Evolutionary conservation across 1,140 invertebrate species (phyloP).

Genomic region (Psix sp.): DNA sequence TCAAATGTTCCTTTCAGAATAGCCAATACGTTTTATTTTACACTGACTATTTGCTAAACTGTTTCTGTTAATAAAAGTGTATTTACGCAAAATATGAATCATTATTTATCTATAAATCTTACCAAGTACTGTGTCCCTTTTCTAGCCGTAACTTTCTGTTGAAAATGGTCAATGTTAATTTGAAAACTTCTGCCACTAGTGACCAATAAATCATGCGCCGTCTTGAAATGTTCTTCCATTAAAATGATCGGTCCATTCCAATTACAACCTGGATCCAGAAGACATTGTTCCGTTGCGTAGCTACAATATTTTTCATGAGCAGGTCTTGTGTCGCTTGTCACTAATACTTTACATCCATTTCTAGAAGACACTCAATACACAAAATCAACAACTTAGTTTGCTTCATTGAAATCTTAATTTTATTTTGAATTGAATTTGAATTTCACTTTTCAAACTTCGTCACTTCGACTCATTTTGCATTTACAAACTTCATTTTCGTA

Average conservation of each 20-base stretch:
- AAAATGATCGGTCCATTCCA: conserved; percentile 46
- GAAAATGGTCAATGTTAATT: conserved; percentile 50
- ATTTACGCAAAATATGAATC: no score
- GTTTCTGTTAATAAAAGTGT: no score
- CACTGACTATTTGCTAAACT: no score
- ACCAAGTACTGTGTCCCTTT: conserved; percentile 54
- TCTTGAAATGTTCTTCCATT: conserved; percentile 40
- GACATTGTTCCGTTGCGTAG: conserved; percentile 27
- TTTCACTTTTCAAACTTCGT: no score
- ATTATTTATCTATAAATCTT: no score
- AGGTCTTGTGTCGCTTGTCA: conserved; percentile 35
- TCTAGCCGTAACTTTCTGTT: conserved; percentile 29
- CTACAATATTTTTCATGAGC: conserved; percentile 55
- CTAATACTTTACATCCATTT: conserved; percentile 38
- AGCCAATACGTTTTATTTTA: no score
- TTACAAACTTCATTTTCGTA: no score
- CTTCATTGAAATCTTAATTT: no score
- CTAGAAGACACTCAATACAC: conserved; percentile 7
- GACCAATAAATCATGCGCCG: conserved; percentile 26
- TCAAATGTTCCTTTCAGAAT: no score
- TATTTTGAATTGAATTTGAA: no score
- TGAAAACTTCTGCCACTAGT: conserved; percentile 27
- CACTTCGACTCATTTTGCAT: no score
- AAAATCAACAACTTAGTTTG: not conserved
- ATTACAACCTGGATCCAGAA: conserved; percentile 17